phyloP scores from a whole-genome alignment of 2,888 invertebrate species.

The Sminthurinus aureus region DNA sequence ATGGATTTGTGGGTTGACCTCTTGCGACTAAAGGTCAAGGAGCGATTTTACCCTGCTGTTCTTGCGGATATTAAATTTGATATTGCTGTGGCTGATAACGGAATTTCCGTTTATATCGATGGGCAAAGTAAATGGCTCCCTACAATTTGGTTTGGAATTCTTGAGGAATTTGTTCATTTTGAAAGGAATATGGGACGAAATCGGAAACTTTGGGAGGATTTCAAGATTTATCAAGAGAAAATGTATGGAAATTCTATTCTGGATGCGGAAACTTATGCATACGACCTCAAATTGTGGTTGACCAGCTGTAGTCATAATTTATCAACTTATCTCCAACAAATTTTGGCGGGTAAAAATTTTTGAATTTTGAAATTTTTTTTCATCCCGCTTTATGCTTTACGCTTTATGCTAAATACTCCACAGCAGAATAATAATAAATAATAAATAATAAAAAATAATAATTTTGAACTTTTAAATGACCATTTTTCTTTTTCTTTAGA shows the following conservation, averaged over 20 bases:
- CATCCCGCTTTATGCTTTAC: no score
- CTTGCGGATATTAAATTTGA: neutral
- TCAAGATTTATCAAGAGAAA: neutral
- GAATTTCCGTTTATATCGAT: conserved; percentile 2
- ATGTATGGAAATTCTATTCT: conserved; percentile 11
- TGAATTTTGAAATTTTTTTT: neutral
- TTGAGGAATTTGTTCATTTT: conserved; percentile 29
- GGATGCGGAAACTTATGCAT: conserved; percentile 2
- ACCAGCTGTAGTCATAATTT: neutral
- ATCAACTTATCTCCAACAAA: neutral
- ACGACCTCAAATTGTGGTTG: conserved; percentile 17
- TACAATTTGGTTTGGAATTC: conserved; percentile 17
- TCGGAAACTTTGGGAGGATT: neutral
- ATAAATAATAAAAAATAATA: no score
- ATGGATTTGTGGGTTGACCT: conserved; percentile 21
- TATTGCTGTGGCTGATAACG: neutral
- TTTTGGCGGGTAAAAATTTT: neutral
- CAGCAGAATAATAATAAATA: neutral
- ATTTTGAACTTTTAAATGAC: no score
- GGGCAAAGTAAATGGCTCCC: conserved; percentile 3
- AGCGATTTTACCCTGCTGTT: conserved; percentile 2
- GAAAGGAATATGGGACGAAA: neutral
- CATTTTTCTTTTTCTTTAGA: conserved; percentile 18
- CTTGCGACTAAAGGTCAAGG: neutral
- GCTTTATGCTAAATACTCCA: neutral